Percentiles rank a stretch among this genome's conserved stretches.
These are phyloP conservation scores for Grantiella picta DNA, from an alignment of 2,113 vertebrate genomes.

Conservation along the genomic window DNA sequence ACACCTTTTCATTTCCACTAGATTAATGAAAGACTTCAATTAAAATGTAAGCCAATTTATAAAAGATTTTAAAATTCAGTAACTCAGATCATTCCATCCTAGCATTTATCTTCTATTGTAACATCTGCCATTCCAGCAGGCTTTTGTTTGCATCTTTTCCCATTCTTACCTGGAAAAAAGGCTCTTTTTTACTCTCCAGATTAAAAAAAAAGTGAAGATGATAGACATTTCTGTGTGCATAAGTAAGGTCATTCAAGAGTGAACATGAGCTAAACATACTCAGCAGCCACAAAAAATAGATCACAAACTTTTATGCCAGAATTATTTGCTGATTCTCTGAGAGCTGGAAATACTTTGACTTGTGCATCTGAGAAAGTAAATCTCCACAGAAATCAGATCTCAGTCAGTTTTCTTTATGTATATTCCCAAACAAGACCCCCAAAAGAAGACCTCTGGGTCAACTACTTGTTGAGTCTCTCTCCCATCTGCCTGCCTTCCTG, in stretches of 20 bases:
- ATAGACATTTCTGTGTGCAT: not conserved
- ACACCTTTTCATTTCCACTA: not conserved
- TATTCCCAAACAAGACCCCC: not conserved
- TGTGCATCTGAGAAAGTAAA: not conserved
- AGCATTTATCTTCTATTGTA: not conserved
- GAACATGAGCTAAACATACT: not conserved
- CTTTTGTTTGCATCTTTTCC: constrained; percentile 2
- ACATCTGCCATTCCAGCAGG: not conserved
- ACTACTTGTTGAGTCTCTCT: not conserved
- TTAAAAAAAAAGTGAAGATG: not conserved
- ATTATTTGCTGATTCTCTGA: not conserved
- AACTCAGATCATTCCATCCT: not conserved
- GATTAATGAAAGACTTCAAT: not conserved
- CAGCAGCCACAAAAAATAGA: not conserved
- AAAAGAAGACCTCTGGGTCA: not conserved
- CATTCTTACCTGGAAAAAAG: not conserved
- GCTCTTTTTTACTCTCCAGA: not conserved
- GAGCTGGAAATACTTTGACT: not conserved
- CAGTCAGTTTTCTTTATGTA: not conserved
- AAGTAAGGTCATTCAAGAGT: not conserved
- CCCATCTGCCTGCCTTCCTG: not conserved
- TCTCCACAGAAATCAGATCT: not conserved
- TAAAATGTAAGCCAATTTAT: not conserved
- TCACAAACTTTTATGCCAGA: not conserved
- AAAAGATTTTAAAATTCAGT: not conserved